Base-by-base conservation (phyloP, 64 coral and sea anemone genomes). In the Dendronephthya gigantea region DNA sequence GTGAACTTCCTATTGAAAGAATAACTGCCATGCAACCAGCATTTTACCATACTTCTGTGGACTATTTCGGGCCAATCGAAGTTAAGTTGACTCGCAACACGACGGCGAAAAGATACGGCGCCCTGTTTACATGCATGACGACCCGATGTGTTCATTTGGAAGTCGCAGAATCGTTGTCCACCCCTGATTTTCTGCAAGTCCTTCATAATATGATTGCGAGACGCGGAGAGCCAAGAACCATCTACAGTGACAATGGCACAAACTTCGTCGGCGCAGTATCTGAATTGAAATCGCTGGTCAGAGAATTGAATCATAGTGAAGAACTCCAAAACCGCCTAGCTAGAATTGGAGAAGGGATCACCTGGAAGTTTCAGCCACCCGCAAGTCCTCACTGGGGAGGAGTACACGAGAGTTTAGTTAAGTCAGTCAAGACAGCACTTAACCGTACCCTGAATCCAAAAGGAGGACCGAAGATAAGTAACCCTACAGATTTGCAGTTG, bases 351-450 rank as follows among this genome's bases (percentile, higher is more conserved):
- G 72, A 13, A 34, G 72, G 72, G 36, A 35, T 79, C 16, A 79
- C 28, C 8, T 79, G 72, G 29, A 79, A 79, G 36, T 34, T 79
- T 39, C 72, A 79, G 36, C 9, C 72, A 36, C 72, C 4, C 0
- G 31, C 72, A 2, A 79, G 72, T 79, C 72, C 72, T 29, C 72
- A 79, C 72, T 79, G 72, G 72, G n/a, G 72, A 36, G 72, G 72
- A 79, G 72, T 39, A 79, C 72, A 79, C 13, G 72, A 79, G 13
- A 35, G 72, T 35, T 79, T 79, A 36, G 72, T 79, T 15, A 79
- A 79, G 72, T 79, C 72, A 10, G 72, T 79, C 32, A 79, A 79
- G 28, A 79, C 11, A 79, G 72, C 29, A 16, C 72, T 79, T 35
- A 36, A 79, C 22, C 72, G 32, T 79, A 79, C 72, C 10, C 17